These are phyloP conservation scores for Linnaemya tessellans DNA, from an alignment of 2,888 invertebrate genomes.

Conservation along the genomic window DNA sequence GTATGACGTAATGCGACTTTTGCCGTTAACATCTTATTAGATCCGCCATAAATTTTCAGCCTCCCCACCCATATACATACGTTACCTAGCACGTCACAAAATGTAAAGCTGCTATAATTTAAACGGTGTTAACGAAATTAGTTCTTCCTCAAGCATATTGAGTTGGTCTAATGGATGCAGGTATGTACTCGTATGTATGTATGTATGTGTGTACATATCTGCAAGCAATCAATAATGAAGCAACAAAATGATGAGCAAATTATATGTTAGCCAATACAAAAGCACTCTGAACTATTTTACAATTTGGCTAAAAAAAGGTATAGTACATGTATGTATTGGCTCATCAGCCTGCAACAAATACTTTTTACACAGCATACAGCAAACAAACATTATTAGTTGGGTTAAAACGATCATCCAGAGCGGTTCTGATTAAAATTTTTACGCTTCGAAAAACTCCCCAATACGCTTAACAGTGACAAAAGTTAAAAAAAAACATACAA, in stretches of 20 bases:
- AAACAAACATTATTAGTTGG: constrained; percentile 52
- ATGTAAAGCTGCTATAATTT: too few relatives aligned
- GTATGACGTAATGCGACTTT: too few relatives aligned
- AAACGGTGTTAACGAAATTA: not conserved
- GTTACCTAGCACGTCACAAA: too few relatives aligned
- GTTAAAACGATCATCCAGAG: constrained; percentile 60
- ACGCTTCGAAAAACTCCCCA: constrained; percentile 49
- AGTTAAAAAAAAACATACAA: constrained; percentile 12
- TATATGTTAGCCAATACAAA: constrained; percentile 7
- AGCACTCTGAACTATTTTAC: constrained; percentile 1
- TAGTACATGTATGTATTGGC: not conserved
- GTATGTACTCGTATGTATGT: too few relatives aligned
- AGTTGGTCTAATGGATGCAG: not conserved
- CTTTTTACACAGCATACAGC: constrained; percentile 52
- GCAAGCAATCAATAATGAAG: constrained; percentile 21
- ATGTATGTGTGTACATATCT: too few relatives aligned
- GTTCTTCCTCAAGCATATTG: not conserved
- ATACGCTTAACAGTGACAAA: constrained; percentile 5
- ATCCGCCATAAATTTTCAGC: too few relatives aligned
- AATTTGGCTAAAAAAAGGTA: not conserved
- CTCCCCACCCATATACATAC: too few relatives aligned
- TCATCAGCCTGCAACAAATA: constrained; percentile 42
- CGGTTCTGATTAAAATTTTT: constrained; percentile 48
- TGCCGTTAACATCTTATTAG: too few relatives aligned
- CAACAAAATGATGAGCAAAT: constrained; percentile 13